These are phyloP conservation scores for Artibeus lituratus DNA, from an alignment of 2,797 vertebrate species.

Conservation along the genomic window DNA sequence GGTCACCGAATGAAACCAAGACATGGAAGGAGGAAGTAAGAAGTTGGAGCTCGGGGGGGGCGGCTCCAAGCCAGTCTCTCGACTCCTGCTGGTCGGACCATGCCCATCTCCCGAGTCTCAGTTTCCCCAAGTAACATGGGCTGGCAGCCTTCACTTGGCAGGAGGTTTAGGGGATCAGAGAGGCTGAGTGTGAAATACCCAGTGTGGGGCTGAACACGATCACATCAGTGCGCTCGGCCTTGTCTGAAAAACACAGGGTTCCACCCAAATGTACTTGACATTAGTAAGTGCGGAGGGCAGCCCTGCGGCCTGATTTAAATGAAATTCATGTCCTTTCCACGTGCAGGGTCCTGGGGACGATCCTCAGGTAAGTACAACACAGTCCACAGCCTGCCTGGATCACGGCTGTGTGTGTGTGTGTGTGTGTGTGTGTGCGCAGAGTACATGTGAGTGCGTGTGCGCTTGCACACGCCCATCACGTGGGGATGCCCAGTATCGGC, in stretches of 20 bases:
- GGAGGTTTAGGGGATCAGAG: background rate
- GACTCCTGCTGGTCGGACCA: accelerated
- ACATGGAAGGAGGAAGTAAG: no score
- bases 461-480: accelerated
- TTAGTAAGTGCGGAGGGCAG: background rate
- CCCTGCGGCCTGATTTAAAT: background rate
- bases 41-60: background rate
- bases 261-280: accelerated
- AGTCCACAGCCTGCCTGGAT: accelerated
- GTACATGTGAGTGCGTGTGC: no score
- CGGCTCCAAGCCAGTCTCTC: background rate
- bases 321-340: background rate
- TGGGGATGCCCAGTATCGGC: background rate
- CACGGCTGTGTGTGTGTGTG: background rate
- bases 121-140: background rate
- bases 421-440: background rate
- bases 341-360: background rate
- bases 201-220: background rate
- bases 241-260: background rate
- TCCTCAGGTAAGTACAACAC: no score
- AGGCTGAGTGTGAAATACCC: background rate
- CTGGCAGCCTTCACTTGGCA: background rate
- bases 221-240: no score
- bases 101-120: background rate
- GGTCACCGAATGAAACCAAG: background rate